phyloP scores from a whole-genome alignment of 2,888 invertebrate genomes.

The Xestia ashworthii region DNA sequence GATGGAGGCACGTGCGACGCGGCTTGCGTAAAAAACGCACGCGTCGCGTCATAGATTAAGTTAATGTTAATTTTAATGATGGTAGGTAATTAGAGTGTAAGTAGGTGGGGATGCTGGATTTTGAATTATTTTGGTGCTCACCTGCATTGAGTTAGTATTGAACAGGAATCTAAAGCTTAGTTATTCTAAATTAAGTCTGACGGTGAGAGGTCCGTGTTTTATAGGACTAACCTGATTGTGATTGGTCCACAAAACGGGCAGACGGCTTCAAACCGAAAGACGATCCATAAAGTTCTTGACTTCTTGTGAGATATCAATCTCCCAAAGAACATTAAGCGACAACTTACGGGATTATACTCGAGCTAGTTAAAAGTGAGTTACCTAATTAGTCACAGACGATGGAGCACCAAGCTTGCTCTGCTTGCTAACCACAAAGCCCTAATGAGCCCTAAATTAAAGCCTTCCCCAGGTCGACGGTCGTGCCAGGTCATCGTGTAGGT shows the following conservation, averaged over 20 bases:
- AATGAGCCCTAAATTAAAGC: not conserved
- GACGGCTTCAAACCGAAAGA: not conserved
- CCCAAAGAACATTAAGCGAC: no score
- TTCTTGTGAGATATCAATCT: no score
- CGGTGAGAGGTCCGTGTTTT: not conserved
- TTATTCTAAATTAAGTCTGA: not conserved
- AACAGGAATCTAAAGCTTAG: not conserved
- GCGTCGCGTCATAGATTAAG: slow-evolving; percentile 75
- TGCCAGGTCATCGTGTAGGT: not conserved
- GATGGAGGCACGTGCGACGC: slow-evolving; percentile 88
- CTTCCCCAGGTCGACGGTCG: not conserved
- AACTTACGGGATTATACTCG: not conserved
- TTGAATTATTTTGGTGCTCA: slow-evolving; percentile 7
- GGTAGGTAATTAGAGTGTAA: slow-evolving; percentile 30
- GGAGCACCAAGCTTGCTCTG: not conserved
- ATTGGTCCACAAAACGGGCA: no score
- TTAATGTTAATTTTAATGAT: slow-evolving; percentile 65
- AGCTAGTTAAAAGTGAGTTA: not conserved
- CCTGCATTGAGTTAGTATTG: not conserved
- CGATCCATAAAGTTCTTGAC: not conserved
- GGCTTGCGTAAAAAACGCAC: slow-evolving; percentile 66
- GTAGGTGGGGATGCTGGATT: not conserved
- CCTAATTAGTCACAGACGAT: not conserved
- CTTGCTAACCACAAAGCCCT: not conserved
- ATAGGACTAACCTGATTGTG: not conserved